phyloP scores from a whole-genome alignment of 2,113 vertebrate genomes.

The Carlito syrichta region DNA sequence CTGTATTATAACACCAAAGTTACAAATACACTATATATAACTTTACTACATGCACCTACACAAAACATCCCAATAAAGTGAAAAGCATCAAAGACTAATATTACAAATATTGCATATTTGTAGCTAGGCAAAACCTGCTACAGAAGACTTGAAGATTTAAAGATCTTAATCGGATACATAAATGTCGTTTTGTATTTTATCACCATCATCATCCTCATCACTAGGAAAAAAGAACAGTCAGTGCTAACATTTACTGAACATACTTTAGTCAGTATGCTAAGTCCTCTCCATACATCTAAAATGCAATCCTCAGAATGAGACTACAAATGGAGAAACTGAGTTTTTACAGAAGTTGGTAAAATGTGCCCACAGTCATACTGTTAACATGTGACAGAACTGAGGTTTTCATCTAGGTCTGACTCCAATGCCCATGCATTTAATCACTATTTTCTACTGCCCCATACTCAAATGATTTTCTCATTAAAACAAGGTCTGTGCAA shows the following conservation, averaged over 20 bases:
- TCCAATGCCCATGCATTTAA: fast-evolving
- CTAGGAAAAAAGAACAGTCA: fast-evolving
- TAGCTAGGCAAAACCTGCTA: fast-evolving
- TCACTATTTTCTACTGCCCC: neutral
- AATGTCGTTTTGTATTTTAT: fast-evolving
- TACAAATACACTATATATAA: fast-evolving
- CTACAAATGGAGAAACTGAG: neutral
- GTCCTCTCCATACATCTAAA: fast-evolving
- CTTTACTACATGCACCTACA: neutral
- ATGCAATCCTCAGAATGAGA: neutral
- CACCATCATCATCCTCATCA: fast-evolving
- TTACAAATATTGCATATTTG: fast-evolving
- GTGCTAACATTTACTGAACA: fast-evolving
- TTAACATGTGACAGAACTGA: fast-evolving
- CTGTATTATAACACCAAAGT: too few relatives aligned
- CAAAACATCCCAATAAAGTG: fast-evolving
- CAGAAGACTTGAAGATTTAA: fast-evolving
- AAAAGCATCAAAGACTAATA: neutral
- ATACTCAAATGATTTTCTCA: too few relatives aligned
- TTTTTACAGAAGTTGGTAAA: neutral
- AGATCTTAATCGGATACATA: fast-evolving
- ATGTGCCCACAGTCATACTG: fast-evolving
- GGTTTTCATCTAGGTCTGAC: fast-evolving
- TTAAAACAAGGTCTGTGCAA: neutral
- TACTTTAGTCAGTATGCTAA: fast-evolving